These are phyloP conservation scores for Drosophila mulleri DNA, from an alignment of 2,888 invertebrate genomes.

Conservation along the genomic window DNA sequence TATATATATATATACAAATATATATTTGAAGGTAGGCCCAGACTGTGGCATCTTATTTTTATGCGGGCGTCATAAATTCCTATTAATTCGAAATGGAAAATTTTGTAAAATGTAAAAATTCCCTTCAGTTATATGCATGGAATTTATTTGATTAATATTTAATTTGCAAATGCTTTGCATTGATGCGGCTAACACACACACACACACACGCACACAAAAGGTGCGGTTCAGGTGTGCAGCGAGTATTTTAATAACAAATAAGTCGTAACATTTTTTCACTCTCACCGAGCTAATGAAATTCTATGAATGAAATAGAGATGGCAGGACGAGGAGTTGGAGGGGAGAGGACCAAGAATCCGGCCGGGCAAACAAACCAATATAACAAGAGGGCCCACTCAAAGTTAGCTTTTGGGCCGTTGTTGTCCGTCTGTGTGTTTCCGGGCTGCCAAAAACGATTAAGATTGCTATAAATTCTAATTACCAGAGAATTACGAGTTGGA, in stretches of 20 bases:
- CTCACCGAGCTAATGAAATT: constrained; percentile 53
- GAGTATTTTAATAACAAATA: constrained; percentile 28
- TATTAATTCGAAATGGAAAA: constrained; percentile 78
- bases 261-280: constrained; percentile 29
- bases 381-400: constrained; percentile 3
- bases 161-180: constrained; percentile 55
- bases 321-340: too few species aligned
- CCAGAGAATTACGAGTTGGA: constrained; percentile 81
- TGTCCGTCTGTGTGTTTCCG: constrained; percentile 21
- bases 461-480: constrained; percentile 80
- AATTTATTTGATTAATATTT: constrained; percentile 72
- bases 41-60: constrained; percentile 20
- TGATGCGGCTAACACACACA: constrained; percentile 14
- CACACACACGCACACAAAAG: constrained; percentile 14
- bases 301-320: constrained; percentile 51
- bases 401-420: constrained; percentile 11
- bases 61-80: constrained; percentile 71
- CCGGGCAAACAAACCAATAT: neutral
- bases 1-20: constrained; percentile 8
- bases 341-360: too few species aligned
- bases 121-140: constrained; percentile 34
- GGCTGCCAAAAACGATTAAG: constrained; percentile 76
- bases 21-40: constrained; percentile 37
- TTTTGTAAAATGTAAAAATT: constrained; percentile 56
- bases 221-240: constrained; percentile 38